phyloP scores from a whole-genome alignment of 2,797 vertebrate species.

The Dicrostonyx torquatus region DNA sequence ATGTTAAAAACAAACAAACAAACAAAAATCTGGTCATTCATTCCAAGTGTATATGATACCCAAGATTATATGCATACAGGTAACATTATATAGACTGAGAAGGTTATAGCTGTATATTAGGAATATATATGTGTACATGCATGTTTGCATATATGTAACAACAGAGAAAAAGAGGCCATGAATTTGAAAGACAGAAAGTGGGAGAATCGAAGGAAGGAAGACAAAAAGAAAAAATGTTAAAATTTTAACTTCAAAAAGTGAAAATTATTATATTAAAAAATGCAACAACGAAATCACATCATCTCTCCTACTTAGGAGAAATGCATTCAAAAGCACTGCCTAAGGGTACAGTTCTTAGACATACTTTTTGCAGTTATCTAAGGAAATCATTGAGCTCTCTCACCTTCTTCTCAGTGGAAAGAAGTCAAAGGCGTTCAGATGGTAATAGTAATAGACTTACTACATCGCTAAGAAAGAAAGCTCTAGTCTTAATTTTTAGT shows the following conservation, averaged over 20 bases:
- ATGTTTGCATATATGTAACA: background rate
- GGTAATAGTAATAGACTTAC: background rate
- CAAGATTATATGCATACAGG: background rate
- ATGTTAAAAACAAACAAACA: slow-evolving; percentile 26
- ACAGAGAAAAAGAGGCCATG: background rate
- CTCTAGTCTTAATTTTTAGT: background rate
- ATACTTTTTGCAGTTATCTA: slow-evolving; percentile 1
- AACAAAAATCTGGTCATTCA: background rate
- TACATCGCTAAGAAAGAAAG: background rate
- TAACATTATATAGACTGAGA: background rate
- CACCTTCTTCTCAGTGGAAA: background rate
- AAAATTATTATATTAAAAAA: background rate
- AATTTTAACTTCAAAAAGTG: background rate
- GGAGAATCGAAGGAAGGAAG: background rate
- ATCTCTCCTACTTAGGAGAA: background rate
- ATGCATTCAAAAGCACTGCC: background rate
- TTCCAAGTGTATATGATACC: background rate
- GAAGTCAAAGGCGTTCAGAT: slow-evolving; percentile 37
- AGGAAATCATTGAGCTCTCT: slow-evolving; percentile 67
- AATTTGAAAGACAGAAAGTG: background rate
- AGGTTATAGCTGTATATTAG: background rate
- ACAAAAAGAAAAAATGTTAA: background rate
- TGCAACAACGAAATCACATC: background rate
- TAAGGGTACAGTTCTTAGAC: slow-evolving; percentile 31
- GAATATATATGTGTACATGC: background rate